Base-by-base conservation (phyloP, 2,113 vertebrate species). In the Lycaon pictus region DNA sequence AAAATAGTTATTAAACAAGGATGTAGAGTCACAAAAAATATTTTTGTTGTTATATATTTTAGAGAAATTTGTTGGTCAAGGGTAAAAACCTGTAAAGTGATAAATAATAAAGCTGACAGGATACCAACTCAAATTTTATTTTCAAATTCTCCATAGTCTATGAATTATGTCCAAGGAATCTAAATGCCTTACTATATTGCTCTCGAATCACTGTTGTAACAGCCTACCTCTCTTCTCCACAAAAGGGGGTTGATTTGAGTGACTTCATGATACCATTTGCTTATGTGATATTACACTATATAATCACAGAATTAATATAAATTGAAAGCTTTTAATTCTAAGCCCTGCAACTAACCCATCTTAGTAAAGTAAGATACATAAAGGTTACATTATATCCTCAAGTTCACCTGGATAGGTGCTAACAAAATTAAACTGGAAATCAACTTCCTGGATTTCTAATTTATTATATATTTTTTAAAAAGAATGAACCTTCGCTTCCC, bases 41-140 rank as follows among this genome's bases (percentile, higher is more conserved):
- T 71, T 85, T 97, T 89, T 63, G 32, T 56, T 79, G 12, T 90
- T 92, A 27, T 4, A 74, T 74, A 43, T 95, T 67, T 91, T 69
- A 60, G n/a, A 37, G 69, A 6, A 67, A 94, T 90, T 90, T 95
- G 10, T 71, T 88, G 48, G 35, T 7, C 6, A 88, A 86, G 15
- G 23, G 25, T 92, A 85, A 85, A 89, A 97, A 58, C 56, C 76
- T 17, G 23, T 8, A 95, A 97, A 94, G 20, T 86, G 55, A 85
- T 87, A 97, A 94, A 93, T 81, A 89, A 95, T 84, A 88, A 91
- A 96, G 25, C 55, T 94, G 82, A 81, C 80, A 93, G 10, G 4
- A 6, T 62, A 65, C 29, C 2, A 5, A 84, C 10, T 76, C 43
- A 63, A 93, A 88, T 93, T 94, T 80, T 86, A 90, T 93, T 93